Evolutionary conservation across 2,797 vertebrate genomes (phyloP), one percentile per base, ranked within the genome.

Genomic region (Triplophysa bombifrons): DNA sequence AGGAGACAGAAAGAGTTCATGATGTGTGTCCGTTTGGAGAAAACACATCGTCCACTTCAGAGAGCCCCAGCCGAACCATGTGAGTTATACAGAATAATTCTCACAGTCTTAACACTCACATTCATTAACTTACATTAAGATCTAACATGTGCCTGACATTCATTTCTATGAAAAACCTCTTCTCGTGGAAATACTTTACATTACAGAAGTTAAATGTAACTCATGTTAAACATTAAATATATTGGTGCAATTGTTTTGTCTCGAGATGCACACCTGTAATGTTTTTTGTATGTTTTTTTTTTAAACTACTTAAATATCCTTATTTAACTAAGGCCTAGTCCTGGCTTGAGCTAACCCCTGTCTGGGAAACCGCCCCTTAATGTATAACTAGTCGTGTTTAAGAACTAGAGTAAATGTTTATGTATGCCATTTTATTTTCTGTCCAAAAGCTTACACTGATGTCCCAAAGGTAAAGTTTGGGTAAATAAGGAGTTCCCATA

Each of bases 1-100:
- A 89, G 0, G 93, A 90, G 60, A 88, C 90, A 0, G 69, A 72
- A 11, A 83, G 82, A 0, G 68, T 88, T 74, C 80, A 85, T 48
- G 66, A 30, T 16, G 41, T 46, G n/a, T 48, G 20, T 16, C 30
- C 58, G 30, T 25, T 78, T 16, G 44, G 58, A 41, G 25, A 13
- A 50, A 73, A 53, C 3, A 1, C 38, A 3, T 8, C 56, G n/a
- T 27, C 69, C 16, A 50, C 11, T 19, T 46, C 77, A 20, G 74
- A 61, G 11, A 78, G 58, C 38, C 64, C 60, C 0, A 82, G 22
- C 76, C 72, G n/a, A 34, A 72, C 20, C 48, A 69, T 80, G 84
- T 85, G 69, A 80, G 82, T 82, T 55, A 38, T 41, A 22, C 0
- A 20, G 25, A 25, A 13, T 17, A 27, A 48, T 27, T 46, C 34